phyloP scores from a whole-genome alignment of 2,888 invertebrate genomes.

The Ischnus inquisitorius region DNA sequence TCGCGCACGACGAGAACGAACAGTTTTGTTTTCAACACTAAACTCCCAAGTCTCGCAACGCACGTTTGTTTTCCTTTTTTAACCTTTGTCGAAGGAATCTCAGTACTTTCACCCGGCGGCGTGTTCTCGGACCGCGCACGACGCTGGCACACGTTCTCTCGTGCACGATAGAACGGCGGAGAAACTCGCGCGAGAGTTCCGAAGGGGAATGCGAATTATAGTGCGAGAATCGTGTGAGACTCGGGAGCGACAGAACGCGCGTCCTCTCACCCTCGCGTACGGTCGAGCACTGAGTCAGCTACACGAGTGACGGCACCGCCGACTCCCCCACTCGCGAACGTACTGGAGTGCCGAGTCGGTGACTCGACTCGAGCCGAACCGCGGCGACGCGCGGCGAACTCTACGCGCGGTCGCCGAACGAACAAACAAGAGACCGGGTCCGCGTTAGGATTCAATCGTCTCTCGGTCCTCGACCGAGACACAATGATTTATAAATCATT shows the following conservation, averaged over 20 bases:
- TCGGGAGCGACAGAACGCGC: conserved; percentile 59
- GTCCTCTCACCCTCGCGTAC: conserved; percentile 77
- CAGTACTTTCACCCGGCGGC: conserved; percentile 42
- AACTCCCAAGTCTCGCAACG: neutral
- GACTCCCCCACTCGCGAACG: conserved; percentile 37
- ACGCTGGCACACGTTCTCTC: neutral
- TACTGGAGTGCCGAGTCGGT: conserved; percentile 66
- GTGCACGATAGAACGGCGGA: neutral
- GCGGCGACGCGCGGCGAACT: conserved; percentile 33
- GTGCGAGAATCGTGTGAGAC: conserved; percentile 15
- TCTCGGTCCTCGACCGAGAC: conserved; percentile 41
- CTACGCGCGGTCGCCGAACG: conserved; percentile 29
- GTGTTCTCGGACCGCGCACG: neutral
- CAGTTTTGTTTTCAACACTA: neutral
- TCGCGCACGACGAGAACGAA: neutral
- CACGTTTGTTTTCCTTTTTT: conserved; percentile 6
- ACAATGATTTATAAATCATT: neutral
- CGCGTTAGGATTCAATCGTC: conserved; percentile 29
- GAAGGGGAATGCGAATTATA: neutral
- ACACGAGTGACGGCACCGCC: conserved; percentile 64
- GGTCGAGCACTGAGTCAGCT: conserved; percentile 79
- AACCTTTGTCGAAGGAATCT: conserved; percentile 36
- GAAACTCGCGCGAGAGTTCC: neutral
- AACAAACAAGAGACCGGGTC: neutral
- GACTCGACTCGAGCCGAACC: conserved; percentile 71